phyloP scores from a whole-genome alignment of 2,797 vertebrate genomes.

The Calcarius lapponicus region DNA sequence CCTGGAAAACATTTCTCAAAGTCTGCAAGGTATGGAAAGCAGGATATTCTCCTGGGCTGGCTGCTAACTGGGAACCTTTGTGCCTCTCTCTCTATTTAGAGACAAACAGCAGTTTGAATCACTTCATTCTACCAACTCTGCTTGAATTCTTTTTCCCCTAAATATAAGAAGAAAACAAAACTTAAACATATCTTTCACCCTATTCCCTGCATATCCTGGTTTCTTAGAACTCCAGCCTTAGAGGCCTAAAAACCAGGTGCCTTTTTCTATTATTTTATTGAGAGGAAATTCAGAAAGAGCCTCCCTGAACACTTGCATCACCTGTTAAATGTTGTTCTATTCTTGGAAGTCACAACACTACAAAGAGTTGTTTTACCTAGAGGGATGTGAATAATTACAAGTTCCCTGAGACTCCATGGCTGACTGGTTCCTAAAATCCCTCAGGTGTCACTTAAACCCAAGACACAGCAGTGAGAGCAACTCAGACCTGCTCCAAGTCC shows the following conservation, averaged over 20 bases:
- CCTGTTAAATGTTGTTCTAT: not conserved
- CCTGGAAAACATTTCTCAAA: conserved; percentile 65
- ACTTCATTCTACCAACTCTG: not conserved
- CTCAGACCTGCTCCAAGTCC: not conserved
- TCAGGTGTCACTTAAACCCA: not conserved
- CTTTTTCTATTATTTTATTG: not conserved
- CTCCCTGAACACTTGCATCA: not conserved
- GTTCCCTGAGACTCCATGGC: not conserved
- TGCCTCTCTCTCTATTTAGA: not conserved
- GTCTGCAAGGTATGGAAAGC: conserved; percentile 16
- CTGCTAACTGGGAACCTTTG: not conserved
- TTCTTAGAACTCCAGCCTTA: not conserved
- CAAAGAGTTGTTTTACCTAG: not conserved
- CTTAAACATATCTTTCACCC: rapidly evolving
- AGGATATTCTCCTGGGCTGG: not conserved
- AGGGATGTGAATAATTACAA: not conserved
- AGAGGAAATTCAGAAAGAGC: not conserved
- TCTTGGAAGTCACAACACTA: not conserved
- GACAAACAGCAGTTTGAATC: not conserved
- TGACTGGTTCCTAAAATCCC: not conserved
- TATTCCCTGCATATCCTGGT: not conserved
- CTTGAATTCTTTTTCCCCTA: not conserved
- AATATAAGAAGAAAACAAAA: not conserved
- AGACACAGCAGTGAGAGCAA: not conserved
- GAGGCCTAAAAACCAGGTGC: not conserved